These are phyloP conservation scores for Lasioglossum oenotherae DNA, from an alignment of 2,888 invertebrate genomes.

Conservation along the genomic window DNA sequence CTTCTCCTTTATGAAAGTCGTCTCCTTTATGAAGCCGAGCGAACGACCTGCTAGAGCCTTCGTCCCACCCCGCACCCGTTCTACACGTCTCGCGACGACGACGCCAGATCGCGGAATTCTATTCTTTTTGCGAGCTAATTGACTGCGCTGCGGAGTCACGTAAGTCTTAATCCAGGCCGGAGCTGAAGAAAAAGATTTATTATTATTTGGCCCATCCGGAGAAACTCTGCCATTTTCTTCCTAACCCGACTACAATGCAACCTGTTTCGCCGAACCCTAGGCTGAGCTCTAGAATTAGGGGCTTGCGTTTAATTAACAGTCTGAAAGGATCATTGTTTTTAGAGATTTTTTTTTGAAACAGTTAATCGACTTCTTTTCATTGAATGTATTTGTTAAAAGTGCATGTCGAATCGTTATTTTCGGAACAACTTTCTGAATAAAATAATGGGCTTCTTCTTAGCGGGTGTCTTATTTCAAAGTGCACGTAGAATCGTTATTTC, in stretches of 20 bases:
- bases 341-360: no score
- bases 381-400: no score
- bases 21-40: conserved; percentile 22
- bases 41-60: not conserved
- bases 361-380: no score
- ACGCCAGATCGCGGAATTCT: conserved; percentile 1
- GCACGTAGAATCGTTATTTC: no score
- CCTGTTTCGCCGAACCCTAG: not conserved
- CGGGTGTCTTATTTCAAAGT: no score
- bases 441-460: no score
- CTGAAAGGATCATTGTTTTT: no score
- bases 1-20: conserved; percentile 42
- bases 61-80: not conserved
- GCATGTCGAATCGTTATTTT: no score
- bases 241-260: not conserved
- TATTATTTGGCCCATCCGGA: not conserved
- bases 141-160: not conserved
- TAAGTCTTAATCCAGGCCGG: not conserved
- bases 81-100: not conserved
- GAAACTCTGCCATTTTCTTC: not conserved
- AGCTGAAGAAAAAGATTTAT: not conserved
- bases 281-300: not conserved
- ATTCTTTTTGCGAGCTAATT: not conserved
- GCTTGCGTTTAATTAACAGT: not conserved
- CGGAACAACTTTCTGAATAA: no score